Evolutionary conservation across 2,113 vertebrate genomes (phyloP).

Genomic region (Osmerus eperlanus): DNA sequence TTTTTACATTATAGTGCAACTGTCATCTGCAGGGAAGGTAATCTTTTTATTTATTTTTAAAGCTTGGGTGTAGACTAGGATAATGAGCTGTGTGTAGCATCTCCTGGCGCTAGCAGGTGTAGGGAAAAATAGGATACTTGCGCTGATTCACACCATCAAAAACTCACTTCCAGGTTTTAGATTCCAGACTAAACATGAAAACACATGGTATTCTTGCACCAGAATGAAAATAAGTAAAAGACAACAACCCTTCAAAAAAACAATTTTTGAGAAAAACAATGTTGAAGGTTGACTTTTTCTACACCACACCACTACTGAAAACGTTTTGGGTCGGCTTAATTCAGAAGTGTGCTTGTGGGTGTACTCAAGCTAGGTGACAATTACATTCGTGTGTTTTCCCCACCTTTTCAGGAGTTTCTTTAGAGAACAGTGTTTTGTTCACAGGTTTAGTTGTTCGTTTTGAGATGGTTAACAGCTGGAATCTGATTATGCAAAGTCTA

Average conservation of each 20-base stretch:
- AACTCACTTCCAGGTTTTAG: no score
- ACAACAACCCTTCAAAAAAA: no score
- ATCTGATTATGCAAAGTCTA: conserved; percentile 45
- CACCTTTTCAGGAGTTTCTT: conserved; percentile 6
- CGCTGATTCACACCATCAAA: no score
- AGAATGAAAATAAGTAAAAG: no score
- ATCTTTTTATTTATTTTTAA: conserved; percentile 33
- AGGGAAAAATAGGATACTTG: not conserved
- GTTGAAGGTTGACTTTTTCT: no score
- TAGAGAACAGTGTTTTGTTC: conserved; percentile 12
- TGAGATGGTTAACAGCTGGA: conserved; percentile 39
- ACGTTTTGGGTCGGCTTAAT: no score
- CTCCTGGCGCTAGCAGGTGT: not conserved
- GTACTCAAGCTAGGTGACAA: not conserved
- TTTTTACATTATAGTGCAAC: conserved; percentile 26
- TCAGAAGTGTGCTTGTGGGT: not conserved
- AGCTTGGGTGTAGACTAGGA: conserved; percentile 20
- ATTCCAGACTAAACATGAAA: no score
- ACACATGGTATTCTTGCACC: no score
- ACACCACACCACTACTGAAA: no score
- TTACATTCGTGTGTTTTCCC: conserved; percentile 1
- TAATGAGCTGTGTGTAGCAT: conserved; percentile 18
- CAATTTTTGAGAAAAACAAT: no score
- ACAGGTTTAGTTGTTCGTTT: conserved; percentile 27
- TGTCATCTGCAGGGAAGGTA: conserved; percentile 30